These are phyloP conservation scores for Paedocypris micromegethes DNA, from an alignment of 2,797 vertebrate genomes.

Conservation along the genomic window DNA sequence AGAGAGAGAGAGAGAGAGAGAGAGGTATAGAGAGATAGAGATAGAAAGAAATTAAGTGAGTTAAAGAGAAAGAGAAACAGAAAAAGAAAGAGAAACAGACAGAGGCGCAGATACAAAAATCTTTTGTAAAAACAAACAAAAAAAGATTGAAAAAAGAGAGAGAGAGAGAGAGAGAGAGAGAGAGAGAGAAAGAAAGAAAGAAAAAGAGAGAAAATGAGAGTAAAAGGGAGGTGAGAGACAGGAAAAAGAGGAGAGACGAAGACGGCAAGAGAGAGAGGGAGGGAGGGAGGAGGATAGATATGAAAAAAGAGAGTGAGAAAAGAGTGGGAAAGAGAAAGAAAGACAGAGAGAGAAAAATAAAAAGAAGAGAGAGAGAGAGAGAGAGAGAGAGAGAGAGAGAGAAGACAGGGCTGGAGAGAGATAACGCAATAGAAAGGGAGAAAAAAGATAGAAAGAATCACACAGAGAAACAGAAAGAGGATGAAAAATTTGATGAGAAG, in stretches of 20 bases:
- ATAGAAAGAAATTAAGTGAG: neutral
- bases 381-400: constrained; percentile 33
- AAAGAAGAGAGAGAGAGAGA: constrained; percentile 52
- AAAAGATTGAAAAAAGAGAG: constrained; percentile 54
- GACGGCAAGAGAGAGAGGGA: neutral
- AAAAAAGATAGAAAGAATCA: no score
- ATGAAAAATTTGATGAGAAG: no score
- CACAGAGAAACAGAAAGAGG: no score
- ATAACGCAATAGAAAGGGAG: no score
- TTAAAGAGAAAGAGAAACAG: no score
- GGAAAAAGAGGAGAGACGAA: constrained; percentile 12
- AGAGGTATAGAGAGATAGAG: neutral
- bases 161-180: constrained; percentile 59
- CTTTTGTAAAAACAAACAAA: no score
- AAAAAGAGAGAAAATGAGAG: constrained; percentile 10
- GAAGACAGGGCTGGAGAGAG: no score
- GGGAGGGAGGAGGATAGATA: neutral
- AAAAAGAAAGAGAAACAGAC: no score
- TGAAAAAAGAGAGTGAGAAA: constrained; percentile 19
- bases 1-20: constrained; percentile 4
- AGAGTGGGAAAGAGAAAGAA: constrained; percentile 49
- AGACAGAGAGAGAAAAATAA: constrained; percentile 48
- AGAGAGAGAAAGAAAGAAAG: constrained; percentile 46
- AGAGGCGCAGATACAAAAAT: no score
- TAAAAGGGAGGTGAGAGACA: constrained; percentile 63